Conservation (phyloP, 2,113 vertebrate genomes). For the Pelmatolapia mariae region DNA sequence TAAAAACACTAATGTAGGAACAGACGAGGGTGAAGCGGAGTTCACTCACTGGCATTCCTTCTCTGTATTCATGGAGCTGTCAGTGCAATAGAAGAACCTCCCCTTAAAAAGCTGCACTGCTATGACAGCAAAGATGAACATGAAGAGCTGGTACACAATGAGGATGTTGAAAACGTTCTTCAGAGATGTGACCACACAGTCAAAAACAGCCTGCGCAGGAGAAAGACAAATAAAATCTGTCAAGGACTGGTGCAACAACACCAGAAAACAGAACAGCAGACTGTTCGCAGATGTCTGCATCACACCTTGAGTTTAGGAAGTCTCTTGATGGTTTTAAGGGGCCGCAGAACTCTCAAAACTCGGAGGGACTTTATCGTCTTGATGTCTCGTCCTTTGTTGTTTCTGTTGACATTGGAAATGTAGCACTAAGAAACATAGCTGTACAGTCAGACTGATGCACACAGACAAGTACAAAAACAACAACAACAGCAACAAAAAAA, state of each 20-base stretch:
- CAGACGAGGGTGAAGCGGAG: not conserved
- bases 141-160: slow-evolving; percentile 99
- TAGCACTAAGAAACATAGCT: not conserved
- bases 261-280: not conserved
- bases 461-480: not conserved
- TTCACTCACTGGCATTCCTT: slow-evolving; percentile 92
- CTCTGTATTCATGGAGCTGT: slow-evolving; percentile 93
- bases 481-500: not conserved
- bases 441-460: not conserved
- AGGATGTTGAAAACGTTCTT: slow-evolving; percentile 99
- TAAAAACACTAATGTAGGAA: not conserved
- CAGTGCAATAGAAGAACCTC: slow-evolving; percentile 97
- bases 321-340: slow-evolving; percentile 97
- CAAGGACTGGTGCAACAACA: not conserved
- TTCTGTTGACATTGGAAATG: slow-evolving; percentile 70
- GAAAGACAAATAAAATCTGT: not conserved
- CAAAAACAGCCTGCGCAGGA: slow-evolving; percentile 73
- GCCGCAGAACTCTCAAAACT: slow-evolving; percentile 91
- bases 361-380: slow-evolving; percentile 99
- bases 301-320: slow-evolving; percentile 96
- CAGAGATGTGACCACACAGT: slow-evolving; percentile 96
- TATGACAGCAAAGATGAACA: slow-evolving; percentile 99
- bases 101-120: slow-evolving; percentile 98
- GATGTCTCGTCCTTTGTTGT: slow-evolving; percentile 97
- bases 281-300: not conserved